Base-by-base conservation (phyloP, 2,888 invertebrate genomes). In the Pristionchus entomophagus region DNA sequence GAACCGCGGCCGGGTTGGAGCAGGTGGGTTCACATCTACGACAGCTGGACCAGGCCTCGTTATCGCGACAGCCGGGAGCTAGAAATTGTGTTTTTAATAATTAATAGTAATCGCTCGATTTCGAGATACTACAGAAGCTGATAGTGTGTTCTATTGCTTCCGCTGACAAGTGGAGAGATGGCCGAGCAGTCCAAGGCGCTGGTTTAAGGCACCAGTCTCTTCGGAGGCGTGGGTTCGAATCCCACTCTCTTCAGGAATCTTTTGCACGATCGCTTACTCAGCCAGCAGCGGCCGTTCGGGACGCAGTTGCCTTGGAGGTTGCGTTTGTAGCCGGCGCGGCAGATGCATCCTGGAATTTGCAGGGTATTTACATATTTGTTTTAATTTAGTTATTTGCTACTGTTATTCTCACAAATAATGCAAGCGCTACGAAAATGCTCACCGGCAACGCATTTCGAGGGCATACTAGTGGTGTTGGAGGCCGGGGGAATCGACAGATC, bases 111-210 rank as follows among this genome's bases (percentile, higher is more conserved):
- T 6, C 56, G 12, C 4, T 56, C 12, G 56, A 56, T n/a, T n/a
- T n/a, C n/a, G 96, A 96, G 96, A 96, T 96, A 96, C 96, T 96
- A 96, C 96, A 96, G 96, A 96, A 96, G 96, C 96, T 96, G 96
- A 96, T 96, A 96, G n/a, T 96, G 96, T 6, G 45, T n/a, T n/a
- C n/a, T n/a, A n/a, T n/a, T n/a, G n/a, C n/a, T n/a, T n/a, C n/a
- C n/a, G n/a, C n/a, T n/a, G n/a, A n/a, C n/a, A n/a, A n/a, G n/a
- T n/a, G n/a, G n/a, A n/a, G n/a, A n/a, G n/a, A n/a, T n/a, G n/a
- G n/a, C n/a, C n/a, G n/a, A n/a, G n/a, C n/a, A n/a, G n/a, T n/a
- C n/a, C n/a, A n/a, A n/a, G n/a, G n/a, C n/a, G n/a, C n/a, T 14
- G 14, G 6, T 45, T 6, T 45, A 56, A 22, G 56, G 22, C n/a